These are phyloP conservation scores for Agrotis clavis DNA, from an alignment of 2,888 invertebrate species.

Conservation along the genomic window DNA sequence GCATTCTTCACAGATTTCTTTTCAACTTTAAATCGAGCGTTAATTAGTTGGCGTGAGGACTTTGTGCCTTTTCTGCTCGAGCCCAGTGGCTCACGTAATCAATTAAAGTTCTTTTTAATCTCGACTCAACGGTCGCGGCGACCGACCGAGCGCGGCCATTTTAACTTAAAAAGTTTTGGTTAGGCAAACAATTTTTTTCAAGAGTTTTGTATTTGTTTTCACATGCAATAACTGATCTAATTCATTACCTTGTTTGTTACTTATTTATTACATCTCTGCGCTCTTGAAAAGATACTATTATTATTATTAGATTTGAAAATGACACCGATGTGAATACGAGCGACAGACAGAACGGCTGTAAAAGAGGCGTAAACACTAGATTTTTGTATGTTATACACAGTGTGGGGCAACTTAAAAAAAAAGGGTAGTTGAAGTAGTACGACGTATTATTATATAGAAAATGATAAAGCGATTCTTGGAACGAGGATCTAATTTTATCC, in stretches of 20 bases:
- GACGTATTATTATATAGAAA: no score
- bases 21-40: constrained; percentile 76
- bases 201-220: constrained; percentile 15
- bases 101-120: constrained; percentile 77
- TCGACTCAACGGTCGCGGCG: constrained; percentile 59
- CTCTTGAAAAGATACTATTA: background rate
- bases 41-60: constrained; percentile 76
- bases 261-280: background rate
- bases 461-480: no score
- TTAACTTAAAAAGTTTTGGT: constrained; percentile 58
- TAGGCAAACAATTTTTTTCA: constrained; percentile 39
- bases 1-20: constrained; percentile 75
- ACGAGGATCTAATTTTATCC: no score
- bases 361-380: no score
- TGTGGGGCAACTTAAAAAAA: no score
- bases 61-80: constrained; percentile 69
- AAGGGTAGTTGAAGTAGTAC: no score
- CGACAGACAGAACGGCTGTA: no score
- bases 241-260: background rate
- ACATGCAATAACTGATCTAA: constrained; percentile 15
- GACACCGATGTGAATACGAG: no score
- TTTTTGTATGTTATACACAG: no score
- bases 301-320: no score
- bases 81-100: constrained; percentile 74
- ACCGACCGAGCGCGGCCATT: constrained; percentile 61